A percentile compares a stretch with the other conserved stretches of the same genome.
These are phyloP conservation scores for Pseudobourletiella spinata DNA, from an alignment of 1,140 invertebrate genomes.

Conservation along the genomic window DNA sequence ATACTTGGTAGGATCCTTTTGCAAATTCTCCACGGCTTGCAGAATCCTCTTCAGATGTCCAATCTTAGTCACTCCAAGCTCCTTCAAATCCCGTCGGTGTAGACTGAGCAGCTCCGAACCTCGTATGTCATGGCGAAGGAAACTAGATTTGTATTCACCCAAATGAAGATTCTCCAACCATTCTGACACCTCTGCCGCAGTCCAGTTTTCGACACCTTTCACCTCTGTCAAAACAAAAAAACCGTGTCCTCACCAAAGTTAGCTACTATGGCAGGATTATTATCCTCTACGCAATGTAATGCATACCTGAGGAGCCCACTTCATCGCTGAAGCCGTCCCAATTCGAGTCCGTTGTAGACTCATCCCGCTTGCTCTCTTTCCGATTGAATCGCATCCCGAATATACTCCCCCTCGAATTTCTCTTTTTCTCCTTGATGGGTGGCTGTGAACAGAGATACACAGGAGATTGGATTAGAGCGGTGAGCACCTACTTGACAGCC, in stretches of 20 bases:
- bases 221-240: constrained; percentile 15
- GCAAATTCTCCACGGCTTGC: constrained; percentile 78
- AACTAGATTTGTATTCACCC: constrained; percentile 68
- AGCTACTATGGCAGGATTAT: too few relatives aligned
- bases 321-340: constrained; percentile 32
- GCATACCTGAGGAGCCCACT: constrained; percentile 23
- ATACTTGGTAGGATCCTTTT: too few relatives aligned
- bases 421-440: constrained; percentile 37
- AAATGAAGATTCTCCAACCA: constrained; percentile 85
- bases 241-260: not conserved
- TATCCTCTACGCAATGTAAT: too few relatives aligned
- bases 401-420: constrained; percentile 36
- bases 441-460: too few relatives aligned
- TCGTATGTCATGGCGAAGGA: constrained; percentile 80
- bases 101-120: constrained; percentile 79
- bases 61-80: constrained; percentile 82
- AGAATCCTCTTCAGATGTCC: constrained; percentile 90
- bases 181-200: constrained; percentile 49
- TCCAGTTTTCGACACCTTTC: constrained; percentile 44
- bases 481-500: too few relatives aligned
- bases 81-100: constrained; percentile 74
- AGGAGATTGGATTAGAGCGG: too few relatives aligned
- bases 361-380: constrained; percentile 24
- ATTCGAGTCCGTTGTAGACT: constrained; percentile 9
- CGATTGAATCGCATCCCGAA: constrained; percentile 33